Evolutionary conservation across 2,797 vertebrate genomes (phyloP), one percentile per base, ranked within the genome.

Genomic region (Synanceia verrucosa): DNA sequence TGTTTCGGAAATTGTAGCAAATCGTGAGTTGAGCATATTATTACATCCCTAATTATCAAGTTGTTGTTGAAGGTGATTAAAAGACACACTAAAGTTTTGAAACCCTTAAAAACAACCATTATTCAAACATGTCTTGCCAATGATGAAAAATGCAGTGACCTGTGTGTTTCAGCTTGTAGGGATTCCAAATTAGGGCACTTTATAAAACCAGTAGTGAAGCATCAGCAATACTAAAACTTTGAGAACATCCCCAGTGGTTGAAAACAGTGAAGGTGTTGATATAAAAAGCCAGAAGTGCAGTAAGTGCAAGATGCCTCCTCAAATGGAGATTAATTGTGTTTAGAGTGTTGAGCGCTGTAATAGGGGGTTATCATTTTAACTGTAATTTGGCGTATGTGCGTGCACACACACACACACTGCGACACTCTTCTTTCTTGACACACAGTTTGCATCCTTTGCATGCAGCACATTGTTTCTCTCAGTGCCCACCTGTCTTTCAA

Each of bases 281-380:
- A 58, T 61, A 67, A 84, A 78, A 79, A 65, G 62, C 68, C 72
- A 67, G 60, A 61, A 78, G 72, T 62, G 59, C 70, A 61, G 44
- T 51, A 61, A 76, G 70, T 60, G 59, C 70, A 61, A 39, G 70
- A 57, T 61, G 39, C 61, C 64, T 70, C 59, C 56, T 79, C 72
- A 82, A 81, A 88, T 85, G 71, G 84, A 90, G 86, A 91, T 84
- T 70, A 80, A 91, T 85, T 81, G 82, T 86, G 53, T 83, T 88
- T 71, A 14, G 43, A 76, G 61, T 47, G 29, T 73, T 41, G 13
- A 1, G 48, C 41, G 3, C 66, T 50, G 65, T 87, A 83, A 84
- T 58, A 67, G 73, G 77, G 56, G 50, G 58, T n/a, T 52, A 73
- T 86, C 47, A 51, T 74, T 83, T 76, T 41, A 73, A 65, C 61